Evolutionary conservation across 2,888 invertebrate genomes (phyloP).

Genomic region (Desoria tigrina): DNA sequence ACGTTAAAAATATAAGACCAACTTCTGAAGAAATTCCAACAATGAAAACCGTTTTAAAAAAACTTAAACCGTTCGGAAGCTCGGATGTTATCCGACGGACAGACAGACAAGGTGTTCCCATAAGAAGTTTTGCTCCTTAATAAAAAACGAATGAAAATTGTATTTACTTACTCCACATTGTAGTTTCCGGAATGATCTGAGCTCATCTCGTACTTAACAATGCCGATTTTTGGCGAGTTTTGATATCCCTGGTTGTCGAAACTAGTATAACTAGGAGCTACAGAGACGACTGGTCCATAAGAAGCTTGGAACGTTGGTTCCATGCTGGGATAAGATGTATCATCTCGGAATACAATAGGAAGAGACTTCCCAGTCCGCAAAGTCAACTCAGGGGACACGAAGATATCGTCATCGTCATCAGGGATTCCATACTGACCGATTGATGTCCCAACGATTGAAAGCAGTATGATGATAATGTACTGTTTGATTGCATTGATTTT

Average conservation of each 20-base stretch:
- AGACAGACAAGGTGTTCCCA: not conserved
- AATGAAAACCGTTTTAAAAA: no score
- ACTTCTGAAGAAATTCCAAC: no score
- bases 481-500: no score
- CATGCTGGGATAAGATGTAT: no score
- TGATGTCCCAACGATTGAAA: not conserved
- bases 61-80: no score
- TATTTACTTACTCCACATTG: constrained; percentile 39
- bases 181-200: constrained; percentile 42
- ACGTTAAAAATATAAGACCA: not conserved
- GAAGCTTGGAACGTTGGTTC: no score
- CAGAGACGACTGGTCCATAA: no score
- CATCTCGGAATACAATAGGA: no score
- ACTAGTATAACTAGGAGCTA: not conserved
- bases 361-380: no score
- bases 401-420: constrained; percentile 34
- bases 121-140: not conserved
- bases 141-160: not conserved
- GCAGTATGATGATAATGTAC: no score
- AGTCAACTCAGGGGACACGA: no score
- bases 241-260: not conserved
- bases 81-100: no score
- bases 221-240: constrained; percentile 28
- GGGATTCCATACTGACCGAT: constrained; percentile 37
- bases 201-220: constrained; percentile 38